Percentiles rank a stretch among this genome's conserved stretches.
phyloP scores from a whole-genome alignment of 2,888 invertebrate genomes.

The Nineta flava region DNA sequence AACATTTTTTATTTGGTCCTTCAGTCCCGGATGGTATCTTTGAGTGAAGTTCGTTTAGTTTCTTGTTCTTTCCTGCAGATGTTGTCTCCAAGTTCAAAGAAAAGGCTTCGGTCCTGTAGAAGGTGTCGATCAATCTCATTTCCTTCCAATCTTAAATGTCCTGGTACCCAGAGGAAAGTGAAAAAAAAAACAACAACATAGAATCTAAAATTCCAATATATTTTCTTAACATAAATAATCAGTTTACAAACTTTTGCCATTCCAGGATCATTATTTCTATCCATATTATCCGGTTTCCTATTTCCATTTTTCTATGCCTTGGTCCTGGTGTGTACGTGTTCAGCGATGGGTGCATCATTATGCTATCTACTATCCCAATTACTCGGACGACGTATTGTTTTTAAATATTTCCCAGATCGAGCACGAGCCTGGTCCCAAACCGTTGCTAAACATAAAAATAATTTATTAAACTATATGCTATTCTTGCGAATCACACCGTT shows the following conservation, averaged over 20 bases:
- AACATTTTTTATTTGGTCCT: no score
- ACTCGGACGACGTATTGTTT: conserved; percentile 71
- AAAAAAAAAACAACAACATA: background rate
- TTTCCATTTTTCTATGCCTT: conserved; percentile 88
- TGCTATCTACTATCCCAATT: conserved; percentile 89
- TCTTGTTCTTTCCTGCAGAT: no score
- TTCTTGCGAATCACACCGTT: conserved; percentile 95
- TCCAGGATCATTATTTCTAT: conserved; percentile 95
- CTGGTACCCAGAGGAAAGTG: no score
- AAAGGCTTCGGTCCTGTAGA: no score
- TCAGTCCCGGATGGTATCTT: no score
- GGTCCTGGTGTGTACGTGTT: conserved; percentile 79
- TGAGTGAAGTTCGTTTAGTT: no score
- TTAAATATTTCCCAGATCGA: conserved; percentile 75
- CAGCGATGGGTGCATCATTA: conserved; percentile 86
- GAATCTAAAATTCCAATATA: background rate
- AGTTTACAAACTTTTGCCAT: conserved; percentile 99
- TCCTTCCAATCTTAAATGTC: no score
- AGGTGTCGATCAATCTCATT: no score
- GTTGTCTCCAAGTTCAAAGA: no score
- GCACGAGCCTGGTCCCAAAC: conserved; percentile 73
- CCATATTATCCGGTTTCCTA: conserved; percentile 90
- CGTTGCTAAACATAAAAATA: conserved; percentile 71
- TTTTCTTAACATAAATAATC: conserved; percentile 16
- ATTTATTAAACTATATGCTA: conserved; percentile 89